Conservation (phyloP, 2,797 vertebrate genomes). For the Botia kubotai region DNA sequence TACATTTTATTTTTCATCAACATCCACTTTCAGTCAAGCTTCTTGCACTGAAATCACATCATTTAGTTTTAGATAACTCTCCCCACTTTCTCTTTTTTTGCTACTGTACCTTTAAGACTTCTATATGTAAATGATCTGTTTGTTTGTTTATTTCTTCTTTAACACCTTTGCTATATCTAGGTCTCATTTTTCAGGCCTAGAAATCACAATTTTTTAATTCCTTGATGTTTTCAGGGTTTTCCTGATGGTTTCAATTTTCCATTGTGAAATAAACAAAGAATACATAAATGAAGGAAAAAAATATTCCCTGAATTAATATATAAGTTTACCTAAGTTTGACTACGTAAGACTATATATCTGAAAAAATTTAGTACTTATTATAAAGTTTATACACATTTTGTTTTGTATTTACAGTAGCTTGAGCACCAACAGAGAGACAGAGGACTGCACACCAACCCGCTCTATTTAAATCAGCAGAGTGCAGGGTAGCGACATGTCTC, state of each 20-base stretch:
- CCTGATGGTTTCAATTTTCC: too few species aligned
- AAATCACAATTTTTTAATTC: too few species aligned
- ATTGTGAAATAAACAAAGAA: too few species aligned
- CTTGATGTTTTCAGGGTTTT: too few species aligned
- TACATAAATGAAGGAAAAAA: too few species aligned
- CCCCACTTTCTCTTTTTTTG: not conserved
- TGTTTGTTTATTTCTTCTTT: not conserved
- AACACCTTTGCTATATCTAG: too few species aligned
- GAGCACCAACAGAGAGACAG: not conserved
- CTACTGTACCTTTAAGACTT: not conserved
- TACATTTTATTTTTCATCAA: not conserved
- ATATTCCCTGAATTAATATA: too few species aligned
- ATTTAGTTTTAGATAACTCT: not conserved
- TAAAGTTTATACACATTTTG: not conserved
- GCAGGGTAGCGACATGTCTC: constrained; percentile 18
- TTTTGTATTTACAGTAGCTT: not conserved
- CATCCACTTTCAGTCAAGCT: not conserved
- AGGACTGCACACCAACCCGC: constrained; percentile 12
- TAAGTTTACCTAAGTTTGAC: too few species aligned
- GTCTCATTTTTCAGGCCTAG: too few species aligned
- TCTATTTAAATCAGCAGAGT: constrained; percentile 38
- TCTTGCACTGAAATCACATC: not conserved
- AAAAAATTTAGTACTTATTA: too few species aligned
- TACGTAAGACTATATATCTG: too few species aligned
- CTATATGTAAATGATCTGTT: too few species aligned